Evolutionary conservation across 2,797 vertebrate genomes (phyloP), one percentile per base, ranked within the genome.

Genomic region (Myiotriccus ornatus): DNA sequence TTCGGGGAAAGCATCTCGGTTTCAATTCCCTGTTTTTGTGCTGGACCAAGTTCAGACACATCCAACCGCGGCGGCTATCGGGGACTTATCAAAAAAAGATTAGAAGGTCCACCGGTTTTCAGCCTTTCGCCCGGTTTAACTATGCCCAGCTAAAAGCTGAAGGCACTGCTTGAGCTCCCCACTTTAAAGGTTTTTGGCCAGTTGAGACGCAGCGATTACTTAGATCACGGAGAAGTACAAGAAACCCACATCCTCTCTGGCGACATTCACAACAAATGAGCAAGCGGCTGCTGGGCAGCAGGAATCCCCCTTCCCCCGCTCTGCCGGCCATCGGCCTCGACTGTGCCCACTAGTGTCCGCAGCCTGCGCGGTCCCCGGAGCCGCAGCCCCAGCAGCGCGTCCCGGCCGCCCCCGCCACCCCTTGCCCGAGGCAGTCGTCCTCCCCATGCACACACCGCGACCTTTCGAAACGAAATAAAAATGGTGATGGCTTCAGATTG

Each of bases 231-330:
- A 86, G 91, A 96, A 94, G 94, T 41, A 78, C 65, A 76, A 81
- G 75, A 94, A 94, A 76, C 43, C 96, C 95, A 91, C 93, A 96
- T 96, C 94, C 95, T 94, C 68, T 16, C 55, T 86, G 64, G 68
- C 86, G 88, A 93, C 86, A 85, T 81, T 85, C 74, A 79, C 64
- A 63, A 57, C 90, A 95, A 93, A 90, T 89, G 92, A 93, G 84
- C 92, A 62, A 95, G 75, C 77, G n/a, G 70, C 89, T 82, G 44
- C 77, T n/a, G 52, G 91, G 84, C 59, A 17, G 44, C 59, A 46
- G 65, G 30, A 85, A 80, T 56, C 13, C 12, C 30, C 12, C n/a
- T 32, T 27, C 52, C 30, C 64, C 55, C 12, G 5, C 27, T 47
- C 67, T 55, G 28, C 47, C n/a, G 37, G 37, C 22, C 68, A 53